Base-by-base conservation (phyloP, 2,797 vertebrate species). In the Sylvilagus floridanus region DNA sequence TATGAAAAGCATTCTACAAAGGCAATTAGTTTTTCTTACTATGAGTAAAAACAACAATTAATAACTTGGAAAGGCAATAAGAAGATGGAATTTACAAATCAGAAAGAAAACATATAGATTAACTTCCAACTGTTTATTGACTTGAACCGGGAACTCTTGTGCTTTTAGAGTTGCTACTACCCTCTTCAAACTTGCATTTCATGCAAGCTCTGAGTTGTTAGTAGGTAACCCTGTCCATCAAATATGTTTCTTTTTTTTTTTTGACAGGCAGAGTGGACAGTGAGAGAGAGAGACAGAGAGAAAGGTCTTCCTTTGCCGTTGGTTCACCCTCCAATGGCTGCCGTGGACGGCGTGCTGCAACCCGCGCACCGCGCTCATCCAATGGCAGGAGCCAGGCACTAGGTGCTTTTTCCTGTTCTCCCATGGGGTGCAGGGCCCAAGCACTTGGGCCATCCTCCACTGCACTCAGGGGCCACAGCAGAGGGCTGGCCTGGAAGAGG, bases 191-290 rank as follows among this genome's bases (percentile, higher is more conserved):
- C 11, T 79, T 85, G n/a, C 19, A 42, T 4, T 22, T 30, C 42
- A 13, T 1, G 17, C 2, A 73, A 75, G 14, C 28, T 3, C 21
- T n/a, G 6, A 30, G 16, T 13, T 72, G 12, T 37, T 50, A 68
- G 7, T 3, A 92, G n/a, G 7, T 47, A 93, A 32, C 26, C 8
- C 50, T 72, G n/a, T n/a, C 83, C 62, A 84, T 30, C 37, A 75
- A 83, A 62, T 82, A 52, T 86, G 50, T 75, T 93, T 83, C 60
- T 84, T n/a, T n/a, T n/a, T n/a, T n/a, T n/a, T n/a, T n/a, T n/a
- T n/a, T n/a, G n/a, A n/a, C n/a, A n/a, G n/a, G n/a, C n/a, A n/a
- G n/a, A n/a, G n/a, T n/a, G n/a, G n/a, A n/a, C n/a, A n/a, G n/a
- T n/a, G n/a, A n/a, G n/a, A n/a, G n/a, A n/a, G n/a, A n/a, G n/a